Evolutionary conservation across 2,113 vertebrate genomes (phyloP), one percentile per base, ranked within the genome.

Genomic region (Pangasianodon gigas): DNA sequence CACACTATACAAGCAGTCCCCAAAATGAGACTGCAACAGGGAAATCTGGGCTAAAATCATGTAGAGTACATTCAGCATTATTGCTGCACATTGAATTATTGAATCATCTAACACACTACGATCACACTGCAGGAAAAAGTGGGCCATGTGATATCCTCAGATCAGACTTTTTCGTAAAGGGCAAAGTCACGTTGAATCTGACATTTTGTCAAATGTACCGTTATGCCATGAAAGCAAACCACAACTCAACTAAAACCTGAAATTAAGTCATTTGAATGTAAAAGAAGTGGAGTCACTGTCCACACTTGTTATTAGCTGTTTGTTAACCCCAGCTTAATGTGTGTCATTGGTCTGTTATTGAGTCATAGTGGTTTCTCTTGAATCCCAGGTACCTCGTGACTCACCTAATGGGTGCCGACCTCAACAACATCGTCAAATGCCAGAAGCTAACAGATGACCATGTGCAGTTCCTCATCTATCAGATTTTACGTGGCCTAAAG

Each of bases 381-480:
- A 86, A 86, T 75, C 44, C 52, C 90, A 98, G 97, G 91, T 98
- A 98, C 93, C 93, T 99, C 95, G 98, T 99, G 95, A 99, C 98
- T 65, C 98, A 99, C 92, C 96, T 99, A 67, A 99, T 99, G 98
- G 98, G 98, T 60, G 98, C 98, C 69, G 98, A 99, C 94, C 96
- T 99, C 91, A 99, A 99, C 95, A 99, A 99, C 94, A 99, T 99
- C 19, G 98, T 99, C 75, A 99, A 99, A 94, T 99, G 98, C 95
- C 98, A 99, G 96, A 99, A 99, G 94, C 96, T 99, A 86, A 99
- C 98, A 0, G 98, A 99, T 87, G 98, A 99, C 95, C 98, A 99
- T 0, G 98, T 99, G 91, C 98, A 99, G 95, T 99, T 99, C 91
- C 97, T 99, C 84, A 99, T 99, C 94, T 99, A 99, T 94, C 98